phyloP scores from a whole-genome alignment of 2,797 vertebrate genomes.

The Bradypodion pumilum region DNA sequence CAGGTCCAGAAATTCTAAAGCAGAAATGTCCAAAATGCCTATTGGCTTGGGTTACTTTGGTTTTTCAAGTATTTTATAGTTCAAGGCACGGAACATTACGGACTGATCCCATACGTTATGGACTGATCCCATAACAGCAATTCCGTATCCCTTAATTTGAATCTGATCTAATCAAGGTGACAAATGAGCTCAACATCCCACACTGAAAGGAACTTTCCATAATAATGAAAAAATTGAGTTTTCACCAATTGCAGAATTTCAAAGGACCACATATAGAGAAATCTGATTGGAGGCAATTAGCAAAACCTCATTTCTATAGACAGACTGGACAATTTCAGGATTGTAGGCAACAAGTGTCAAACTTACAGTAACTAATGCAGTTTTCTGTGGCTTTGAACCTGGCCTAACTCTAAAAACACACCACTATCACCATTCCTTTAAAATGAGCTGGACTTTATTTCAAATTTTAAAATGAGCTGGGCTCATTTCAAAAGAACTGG shows the following conservation, averaged over 20 bases:
- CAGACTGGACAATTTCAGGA: background rate
- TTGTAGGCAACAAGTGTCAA: background rate
- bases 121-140: conserved; percentile 11
- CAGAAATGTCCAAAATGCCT: background rate
- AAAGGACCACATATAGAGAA: background rate
- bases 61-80: conserved; percentile 1
- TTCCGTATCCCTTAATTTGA: background rate
- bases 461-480: background rate
- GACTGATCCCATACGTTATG: conserved; percentile 12
- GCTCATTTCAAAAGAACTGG: background rate
- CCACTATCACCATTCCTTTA: background rate
- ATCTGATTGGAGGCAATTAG: background rate
- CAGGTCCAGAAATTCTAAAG: background rate
- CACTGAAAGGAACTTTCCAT: background rate
- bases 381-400: background rate
- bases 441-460: background rate
- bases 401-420: background rate
- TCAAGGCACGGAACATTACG: conserved; percentile 29
- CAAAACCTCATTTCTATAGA: background rate
- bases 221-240: background rate
- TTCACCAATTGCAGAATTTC: background rate
- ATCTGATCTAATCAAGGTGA: background rate
- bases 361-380: too few relatives aligned
- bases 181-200: background rate
- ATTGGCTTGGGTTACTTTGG: background rate